Evolutionary conservation across 2,888 invertebrate genomes (phyloP), one percentile per base, ranked within the genome.

Genomic region (Melanargia galathea): DNA sequence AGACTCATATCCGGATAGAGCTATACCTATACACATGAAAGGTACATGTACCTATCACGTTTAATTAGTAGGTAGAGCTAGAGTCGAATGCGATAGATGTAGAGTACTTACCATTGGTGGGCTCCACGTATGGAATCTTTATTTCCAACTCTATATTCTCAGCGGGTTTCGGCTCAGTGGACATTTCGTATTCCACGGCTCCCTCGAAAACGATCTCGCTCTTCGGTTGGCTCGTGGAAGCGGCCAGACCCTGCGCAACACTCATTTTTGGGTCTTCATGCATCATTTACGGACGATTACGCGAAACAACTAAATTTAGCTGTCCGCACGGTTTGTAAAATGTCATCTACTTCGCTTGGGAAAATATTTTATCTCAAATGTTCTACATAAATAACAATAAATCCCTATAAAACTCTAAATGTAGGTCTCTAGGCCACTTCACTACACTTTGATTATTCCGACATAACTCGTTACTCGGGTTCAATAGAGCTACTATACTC

Each of bases 391-490:
- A 79, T 76, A 80, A 77, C 79, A 79, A 78, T 82, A 82, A 79
- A 77, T 79, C 75, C 80, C 83, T 82, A 81, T 83, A 83, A 88
- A 74, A 73, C 74, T 84, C 85, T 84, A 86, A 95, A 95, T 95
- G 95, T 95, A 95, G 95, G 95, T 95, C 95, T 95, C 93, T 95
- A 95, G 95, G 95, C 95, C 95, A 95, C 95, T 95, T 94, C 94
- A 94, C 95, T 95, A 94, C 94, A 90, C 95, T 95, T 94, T 93
- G 94, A 93, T 94, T 22, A 94, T 93, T 93, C 93, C 93, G 93
- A 94, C 93, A 93, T 93, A 92, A 94, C 94, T 93, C 92, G 88
- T 93, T 92, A 94, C 94, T 93, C 92, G 88, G 90, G 93, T 92
- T 94, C 94, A 94, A 94, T 92, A 87, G 89, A 93, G 90, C 92